Evolutionary conservation across 2,113 vertebrate species (phyloP).

Genomic region (Tyto alba): DNA sequence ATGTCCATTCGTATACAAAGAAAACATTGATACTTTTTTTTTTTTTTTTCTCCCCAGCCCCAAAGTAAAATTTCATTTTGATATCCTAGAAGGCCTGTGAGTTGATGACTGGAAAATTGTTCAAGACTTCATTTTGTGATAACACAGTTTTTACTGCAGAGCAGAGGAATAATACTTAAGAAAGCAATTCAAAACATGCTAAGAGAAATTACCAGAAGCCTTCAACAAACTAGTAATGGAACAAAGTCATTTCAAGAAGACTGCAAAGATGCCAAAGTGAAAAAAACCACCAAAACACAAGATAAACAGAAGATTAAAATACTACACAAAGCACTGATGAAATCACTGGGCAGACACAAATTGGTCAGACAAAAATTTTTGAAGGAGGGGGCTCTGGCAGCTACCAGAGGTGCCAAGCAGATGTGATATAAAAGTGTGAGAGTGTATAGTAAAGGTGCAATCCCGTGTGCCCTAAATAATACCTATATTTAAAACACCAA

Average conservation of each 20-base stretch:
- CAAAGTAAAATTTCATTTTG: neutral
- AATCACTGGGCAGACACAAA: neutral
- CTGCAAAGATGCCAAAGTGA: neutral
- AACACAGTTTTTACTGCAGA: neutral
- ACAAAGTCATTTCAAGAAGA: neutral
- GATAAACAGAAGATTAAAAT: neutral
- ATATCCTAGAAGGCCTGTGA: neutral
- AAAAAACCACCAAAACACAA: neutral
- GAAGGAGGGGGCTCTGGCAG: neutral
- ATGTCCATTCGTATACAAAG: neutral
- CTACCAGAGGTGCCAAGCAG: neutral
- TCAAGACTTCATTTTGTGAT: neutral
- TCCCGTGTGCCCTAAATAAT: neutral
- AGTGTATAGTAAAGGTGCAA: neutral
- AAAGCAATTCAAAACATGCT: neutral
- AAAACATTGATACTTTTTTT: neutral
- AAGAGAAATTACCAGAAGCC: neutral
- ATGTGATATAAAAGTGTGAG: neutral
- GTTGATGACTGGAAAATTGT: neutral
- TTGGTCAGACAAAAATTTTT: neutral
- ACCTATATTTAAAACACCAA: neutral
- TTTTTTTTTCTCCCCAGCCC: neutral
- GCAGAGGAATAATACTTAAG: neutral
- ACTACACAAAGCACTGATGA: neutral
- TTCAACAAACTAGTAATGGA: neutral